These are phyloP conservation scores for Diadumene lineata DNA, from an alignment of 92 coral and sea anemone genomes.

Conservation along the genomic window DNA sequence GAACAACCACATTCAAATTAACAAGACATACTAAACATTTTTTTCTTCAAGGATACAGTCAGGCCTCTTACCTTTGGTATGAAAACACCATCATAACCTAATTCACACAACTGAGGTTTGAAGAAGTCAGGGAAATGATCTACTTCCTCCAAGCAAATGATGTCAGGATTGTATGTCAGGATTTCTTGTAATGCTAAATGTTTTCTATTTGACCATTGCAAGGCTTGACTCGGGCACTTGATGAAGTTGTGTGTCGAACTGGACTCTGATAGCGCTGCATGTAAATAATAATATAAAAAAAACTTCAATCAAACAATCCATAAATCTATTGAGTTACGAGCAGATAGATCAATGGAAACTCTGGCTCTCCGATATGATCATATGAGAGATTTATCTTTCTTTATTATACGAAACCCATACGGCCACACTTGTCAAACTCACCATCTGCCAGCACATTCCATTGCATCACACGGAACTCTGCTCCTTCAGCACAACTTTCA, in stretches of 20 bases:
- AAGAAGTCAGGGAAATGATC: slow-evolving; percentile 89
- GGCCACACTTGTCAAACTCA: too few species aligned
- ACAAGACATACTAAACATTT: too few species aligned
- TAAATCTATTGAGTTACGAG: too few species aligned
- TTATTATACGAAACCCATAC: too few species aligned
- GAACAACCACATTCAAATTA: too few species aligned
- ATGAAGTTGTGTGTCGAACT: slow-evolving; percentile 81
- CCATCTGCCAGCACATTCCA: slow-evolving; percentile 99
- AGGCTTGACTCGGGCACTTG: slow-evolving; percentile 78
- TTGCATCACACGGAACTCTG: slow-evolving; percentile 88
- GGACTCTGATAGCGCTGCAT: slow-evolving; percentile 80
- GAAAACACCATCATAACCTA: slow-evolving; percentile 76
- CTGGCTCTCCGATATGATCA: too few species aligned
- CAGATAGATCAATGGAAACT: too few species aligned
- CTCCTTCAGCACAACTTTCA: not conserved
- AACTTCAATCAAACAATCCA: too few species aligned
- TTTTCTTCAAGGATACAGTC: too few species aligned
- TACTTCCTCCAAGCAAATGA: slow-evolving; percentile 88
- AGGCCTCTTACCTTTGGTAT: slow-evolving; percentile 58
- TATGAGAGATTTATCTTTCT: too few species aligned
- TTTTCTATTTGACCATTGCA: slow-evolving; percentile 74
- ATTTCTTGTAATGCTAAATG: slow-evolving; percentile 76
- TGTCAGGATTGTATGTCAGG: slow-evolving; percentile 76
- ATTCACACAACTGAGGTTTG: slow-evolving; percentile 56
- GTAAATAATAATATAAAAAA: too few species aligned